Percentiles rank a stretch among this genome's conserved stretches.
phyloP scores from a whole-genome alignment of 2,888 invertebrate species.

The Heliconius aoede region DNA sequence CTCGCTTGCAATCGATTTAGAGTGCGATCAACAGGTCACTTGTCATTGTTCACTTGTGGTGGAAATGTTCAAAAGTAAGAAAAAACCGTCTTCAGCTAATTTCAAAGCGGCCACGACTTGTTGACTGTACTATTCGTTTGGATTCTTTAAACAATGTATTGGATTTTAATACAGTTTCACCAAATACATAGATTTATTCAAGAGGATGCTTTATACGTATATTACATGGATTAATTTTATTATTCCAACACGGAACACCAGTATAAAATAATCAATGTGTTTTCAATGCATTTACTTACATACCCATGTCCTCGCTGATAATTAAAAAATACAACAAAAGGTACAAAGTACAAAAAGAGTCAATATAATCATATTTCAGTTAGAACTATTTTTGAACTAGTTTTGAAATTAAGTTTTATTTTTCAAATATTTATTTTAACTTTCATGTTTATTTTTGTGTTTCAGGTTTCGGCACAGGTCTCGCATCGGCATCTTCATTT shows the following conservation, averaged over 20 bases:
- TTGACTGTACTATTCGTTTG: no score
- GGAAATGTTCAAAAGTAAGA: no score
- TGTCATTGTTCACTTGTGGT: no score
- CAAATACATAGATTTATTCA: not conserved
- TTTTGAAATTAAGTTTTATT: not conserved
- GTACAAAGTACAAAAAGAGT: no score
- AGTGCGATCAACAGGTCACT: no score
- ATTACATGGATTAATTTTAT: no score
- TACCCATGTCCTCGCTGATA: not conserved
- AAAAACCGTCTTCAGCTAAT: no score
- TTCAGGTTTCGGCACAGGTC: slow-evolving; percentile 89
- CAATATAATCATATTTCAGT: not conserved
- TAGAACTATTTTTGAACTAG: not conserved
- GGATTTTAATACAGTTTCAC: not conserved
- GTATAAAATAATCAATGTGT: not conserved
- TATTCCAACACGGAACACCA: not conserved
- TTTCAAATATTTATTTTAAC: not conserved
- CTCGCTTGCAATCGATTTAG: no score
- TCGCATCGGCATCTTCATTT: slow-evolving; percentile 90
- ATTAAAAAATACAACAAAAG: no score
- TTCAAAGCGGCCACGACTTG: no score
- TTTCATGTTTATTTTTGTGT: slow-evolving; percentile 44
- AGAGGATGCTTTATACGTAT: not conserved
- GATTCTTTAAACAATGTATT: no score
- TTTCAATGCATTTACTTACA: not conserved